These are phyloP conservation scores for Dastarcus helophoroides DNA, from an alignment of 2,888 invertebrate genomes.

Conservation along the genomic window DNA sequence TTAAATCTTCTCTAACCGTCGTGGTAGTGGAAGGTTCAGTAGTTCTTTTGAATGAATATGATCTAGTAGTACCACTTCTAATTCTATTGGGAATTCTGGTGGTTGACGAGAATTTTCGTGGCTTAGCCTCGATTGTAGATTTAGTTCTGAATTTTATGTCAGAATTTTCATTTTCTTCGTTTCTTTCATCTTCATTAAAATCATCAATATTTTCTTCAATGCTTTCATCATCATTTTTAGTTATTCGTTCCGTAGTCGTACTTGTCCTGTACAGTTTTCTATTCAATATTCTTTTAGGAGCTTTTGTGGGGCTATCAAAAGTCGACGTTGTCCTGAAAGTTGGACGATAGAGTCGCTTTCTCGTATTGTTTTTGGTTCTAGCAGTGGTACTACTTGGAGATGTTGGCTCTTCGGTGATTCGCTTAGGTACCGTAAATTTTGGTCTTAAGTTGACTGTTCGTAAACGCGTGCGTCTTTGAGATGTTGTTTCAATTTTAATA, in stretches of 20 bases:
- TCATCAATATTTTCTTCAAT: too few species aligned
- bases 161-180: constrained; percentile 10
- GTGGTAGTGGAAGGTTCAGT: constrained; percentile 15
- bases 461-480: constrained; percentile 8
- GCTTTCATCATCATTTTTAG: constrained; percentile 7
- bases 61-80: constrained; percentile 9
- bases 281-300: constrained; percentile 11
- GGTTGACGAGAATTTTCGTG: not conserved
- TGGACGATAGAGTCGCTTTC: constrained; percentile 1
- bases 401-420: not conserved
- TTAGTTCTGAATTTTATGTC: constrained; percentile 2
- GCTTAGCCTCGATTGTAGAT: not conserved
- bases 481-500: constrained; percentile 4
- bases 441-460: constrained; percentile 13
- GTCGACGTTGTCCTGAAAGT: not conserved
- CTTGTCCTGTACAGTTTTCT: constrained; percentile 6
- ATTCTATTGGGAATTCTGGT: constrained; percentile 4
- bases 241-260: constrained; percentile 5
- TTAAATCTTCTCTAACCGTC: constrained; percentile 24
- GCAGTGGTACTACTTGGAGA: not conserved
- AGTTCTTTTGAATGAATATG: constrained; percentile 14
- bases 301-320: not conserved
- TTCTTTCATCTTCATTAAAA: constrained; percentile 10
- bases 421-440: constrained; percentile 12
- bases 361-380: not conserved